phyloP scores from a whole-genome alignment of 1,140 invertebrate genomes.

The Ylistrum balloti region DNA sequence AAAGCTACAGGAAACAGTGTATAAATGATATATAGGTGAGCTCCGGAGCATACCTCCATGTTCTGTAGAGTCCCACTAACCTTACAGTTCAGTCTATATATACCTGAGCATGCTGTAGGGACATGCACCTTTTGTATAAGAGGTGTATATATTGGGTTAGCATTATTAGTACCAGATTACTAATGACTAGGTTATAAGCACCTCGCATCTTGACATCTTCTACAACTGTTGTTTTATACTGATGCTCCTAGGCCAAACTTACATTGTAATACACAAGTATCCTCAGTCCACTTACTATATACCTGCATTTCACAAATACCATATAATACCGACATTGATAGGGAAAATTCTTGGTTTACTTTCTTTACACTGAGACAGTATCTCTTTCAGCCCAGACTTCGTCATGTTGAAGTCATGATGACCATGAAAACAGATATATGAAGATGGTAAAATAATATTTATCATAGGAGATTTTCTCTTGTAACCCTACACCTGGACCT shows the following conservation, averaged over 20 bases:
- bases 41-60: not conserved
- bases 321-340: too few species aligned
- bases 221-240: not conserved
- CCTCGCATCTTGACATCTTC: not conserved
- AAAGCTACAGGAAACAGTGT: not conserved
- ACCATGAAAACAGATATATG: too few species aligned
- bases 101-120: constrained; percentile 23
- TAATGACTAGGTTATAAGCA: not conserved
- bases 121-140: not conserved
- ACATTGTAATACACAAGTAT: not conserved
- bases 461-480: too few species aligned
- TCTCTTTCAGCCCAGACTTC: too few species aligned
- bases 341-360: too few species aligned
- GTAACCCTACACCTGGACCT: too few species aligned
- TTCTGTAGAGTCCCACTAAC: not conserved
- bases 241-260: not conserved
- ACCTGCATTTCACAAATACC: not conserved
- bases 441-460: too few species aligned
- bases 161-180: not conserved
- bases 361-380: too few species aligned
- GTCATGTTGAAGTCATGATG: too few species aligned
- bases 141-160: not conserved
- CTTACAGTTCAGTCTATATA: constrained; percentile 3
- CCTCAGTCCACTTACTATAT: too few species aligned
- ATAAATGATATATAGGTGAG: constrained; percentile 1